These are phyloP conservation scores for Volucella zonaria DNA, from an alignment of 2,888 invertebrate genomes.

Conservation along the genomic window DNA sequence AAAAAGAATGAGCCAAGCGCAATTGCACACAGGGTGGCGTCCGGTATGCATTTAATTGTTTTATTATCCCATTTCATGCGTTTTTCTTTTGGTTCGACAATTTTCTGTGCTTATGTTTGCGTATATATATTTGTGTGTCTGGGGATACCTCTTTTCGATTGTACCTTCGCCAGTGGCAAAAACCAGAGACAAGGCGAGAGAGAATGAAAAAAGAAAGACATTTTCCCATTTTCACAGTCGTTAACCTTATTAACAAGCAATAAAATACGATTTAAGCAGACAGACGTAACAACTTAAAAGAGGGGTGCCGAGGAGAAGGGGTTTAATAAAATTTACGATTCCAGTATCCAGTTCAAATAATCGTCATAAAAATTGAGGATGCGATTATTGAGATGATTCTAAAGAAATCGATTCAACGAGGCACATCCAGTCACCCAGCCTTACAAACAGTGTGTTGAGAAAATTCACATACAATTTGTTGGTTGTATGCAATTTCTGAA, in stretches of 20 bases:
- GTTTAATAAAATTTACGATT: slow-evolving; percentile 13
- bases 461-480: no score
- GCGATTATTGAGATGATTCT: background rate
- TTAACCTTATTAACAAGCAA: slow-evolving; percentile 57
- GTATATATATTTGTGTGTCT: background rate
- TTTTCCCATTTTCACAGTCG: slow-evolving; percentile 35
- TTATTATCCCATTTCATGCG: slow-evolving; percentile 55
- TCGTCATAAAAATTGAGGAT: slow-evolving; percentile 13
- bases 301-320: background rate
- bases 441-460: background rate
- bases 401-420: background rate
- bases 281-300: slow-evolving; percentile 43
- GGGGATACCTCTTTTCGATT: slow-evolving; percentile 14
- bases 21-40: slow-evolving; percentile 18
- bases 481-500: no score
- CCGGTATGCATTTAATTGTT: slow-evolving; percentile 64
- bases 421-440: background rate
- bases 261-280: slow-evolving; percentile 36
- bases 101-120: background rate
- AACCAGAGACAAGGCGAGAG: background rate
- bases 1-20: slow-evolving; percentile 22
- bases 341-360: slow-evolving; percentile 29
- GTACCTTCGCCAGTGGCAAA: slow-evolving; percentile 20
- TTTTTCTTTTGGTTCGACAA: slow-evolving; percentile 34
- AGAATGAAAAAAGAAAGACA: background rate